Evolutionary conservation across 2,797 vertebrate species (phyloP), one percentile per base, ranked within the genome.

Genomic region (Tokudaia tokunoshimensis): DNA sequence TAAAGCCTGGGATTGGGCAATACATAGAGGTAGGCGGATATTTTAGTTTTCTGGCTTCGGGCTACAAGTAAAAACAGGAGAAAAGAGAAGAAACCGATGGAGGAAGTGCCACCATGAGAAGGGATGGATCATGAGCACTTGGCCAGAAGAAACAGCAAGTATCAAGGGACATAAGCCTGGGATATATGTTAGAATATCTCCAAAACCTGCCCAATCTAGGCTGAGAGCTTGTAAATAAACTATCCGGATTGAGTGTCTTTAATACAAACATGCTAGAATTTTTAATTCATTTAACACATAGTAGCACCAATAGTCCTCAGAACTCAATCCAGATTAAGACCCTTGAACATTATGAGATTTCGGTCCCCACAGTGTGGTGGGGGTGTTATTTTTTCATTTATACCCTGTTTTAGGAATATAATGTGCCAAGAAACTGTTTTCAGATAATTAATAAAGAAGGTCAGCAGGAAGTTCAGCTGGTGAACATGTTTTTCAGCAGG

Each of bases 261-360:
- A 14, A 34, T 15, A 34, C n/a, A 31, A 4, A 67, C 65, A 67
- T 15, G 65, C 65, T 67, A 17, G 65, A 34, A 17, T 34, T 67
- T 67, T 34, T 17, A 67, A 67, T 67, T 67, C 31, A 34, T 31
- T 17, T 67, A 67, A 67, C 65, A 67, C 31, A 34, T 17, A 81
- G 17, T 85, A 26, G 44, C 80, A 85, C 12, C 84, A 65, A 67
- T 78, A 37, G 8, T 78, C 31, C 63, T 87, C 82, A 65, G 67
- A 92, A 85, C 17, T 91, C 44, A 72, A 76, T 63, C 20, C 44
- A 92, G n/a, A 91, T 70, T 94, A 76, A 86, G 81, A 89, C 89
- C 17, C 47, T 84, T 85, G 55, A 91, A 72, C 37, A 92, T 70
- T 57, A 57, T 57, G 22, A 59, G 4, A 13, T 82, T 96, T 94